Evolutionary conservation across 1,140 invertebrate genomes (phyloP), one percentile per base, ranked within the genome.

Genomic region (Diabrotica undecimpunctata): DNA sequence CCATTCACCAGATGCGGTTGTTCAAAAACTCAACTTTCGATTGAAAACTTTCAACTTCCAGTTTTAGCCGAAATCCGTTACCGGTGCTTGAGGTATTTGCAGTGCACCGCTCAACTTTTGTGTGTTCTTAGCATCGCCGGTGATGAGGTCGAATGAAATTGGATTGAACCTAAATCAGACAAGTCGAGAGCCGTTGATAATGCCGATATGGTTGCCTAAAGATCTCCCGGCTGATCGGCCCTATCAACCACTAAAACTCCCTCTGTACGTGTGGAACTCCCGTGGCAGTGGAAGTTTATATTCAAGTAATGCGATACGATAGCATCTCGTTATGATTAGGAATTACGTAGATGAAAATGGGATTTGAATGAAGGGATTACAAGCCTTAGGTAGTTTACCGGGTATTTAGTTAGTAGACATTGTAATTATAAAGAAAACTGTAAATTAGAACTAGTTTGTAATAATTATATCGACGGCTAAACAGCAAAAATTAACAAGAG

Each of bases 111-210:
- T 46, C 41, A 46, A 46, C 41, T 46, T 46, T 46, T 46, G 41
- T n/a, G 41, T 46, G 41, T 46, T 46, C 41, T 46, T 46, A 46
- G n/a, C 41, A 10, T 46, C n/a, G 41, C n/a, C n/a, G 6, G 10
- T 61, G 41, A 50, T 50, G 46, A 60, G 39, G 39, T 60, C 39
- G 12, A 10, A 46, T 36, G 50, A 7, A 61, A 61, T 61, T 61
- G 59, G 50, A 61, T 61, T 35, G 50, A 46, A 61, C 46, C 59
- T 51, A 61, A 61, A 61, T 61, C 59, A 51, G 41, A 39, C 14
- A 13, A 50, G 46, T 25, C 35, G 41, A 50, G 36, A 51, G 59
- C 59, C 25, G 41, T 61, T 61, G 46, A 61, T 61, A 53, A 59
- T 41, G 57, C 57, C 57, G 57, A 59, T 59, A 59, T 46, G 41